Conservation (phyloP, 1,140 invertebrate genomes). For the Elysia chlorotica region DNA sequence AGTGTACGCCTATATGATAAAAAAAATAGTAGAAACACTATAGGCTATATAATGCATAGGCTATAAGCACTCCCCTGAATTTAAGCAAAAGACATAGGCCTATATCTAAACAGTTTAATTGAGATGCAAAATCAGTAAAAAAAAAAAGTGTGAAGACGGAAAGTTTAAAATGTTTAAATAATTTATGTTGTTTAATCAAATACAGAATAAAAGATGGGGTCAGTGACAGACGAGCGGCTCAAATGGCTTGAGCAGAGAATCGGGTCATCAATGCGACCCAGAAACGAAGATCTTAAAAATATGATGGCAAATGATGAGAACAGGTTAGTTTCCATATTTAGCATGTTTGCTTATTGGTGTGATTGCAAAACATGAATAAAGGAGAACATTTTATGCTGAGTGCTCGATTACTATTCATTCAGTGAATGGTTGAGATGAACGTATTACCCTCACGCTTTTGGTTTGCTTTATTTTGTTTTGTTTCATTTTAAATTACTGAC, state of each 20-base stretch:
- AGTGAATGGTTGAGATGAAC: neutral
- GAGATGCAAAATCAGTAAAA: no score
- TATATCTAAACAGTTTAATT: neutral
- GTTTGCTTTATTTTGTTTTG: neutral
- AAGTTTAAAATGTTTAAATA: neutral
- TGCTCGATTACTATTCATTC: neutral
- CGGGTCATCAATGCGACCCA: conserved; percentile 54
- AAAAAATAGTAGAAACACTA: neutral
- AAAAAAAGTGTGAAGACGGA: no score
- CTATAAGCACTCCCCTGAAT: neutral
- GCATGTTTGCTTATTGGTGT: neutral
- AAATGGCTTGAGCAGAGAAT: conserved; percentile 60
- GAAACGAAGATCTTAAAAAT: conserved; percentile 60
- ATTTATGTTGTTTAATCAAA: neutral
- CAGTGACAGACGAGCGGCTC: conserved; percentile 47
- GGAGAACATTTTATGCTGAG: neutral
- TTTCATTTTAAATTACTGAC: neutral
- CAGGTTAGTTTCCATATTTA: conserved; percentile 36
- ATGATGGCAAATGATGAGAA: conserved; percentile 61
- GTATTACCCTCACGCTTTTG: neutral
- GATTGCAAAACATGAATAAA: neutral
- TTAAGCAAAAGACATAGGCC: neutral
- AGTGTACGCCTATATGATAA: no score
- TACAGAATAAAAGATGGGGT: neutral
- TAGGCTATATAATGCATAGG: neutral